Evolutionary conservation across 1,140 invertebrate species (phyloP).

Genomic region (Zeugodacus cucurbitae): DNA sequence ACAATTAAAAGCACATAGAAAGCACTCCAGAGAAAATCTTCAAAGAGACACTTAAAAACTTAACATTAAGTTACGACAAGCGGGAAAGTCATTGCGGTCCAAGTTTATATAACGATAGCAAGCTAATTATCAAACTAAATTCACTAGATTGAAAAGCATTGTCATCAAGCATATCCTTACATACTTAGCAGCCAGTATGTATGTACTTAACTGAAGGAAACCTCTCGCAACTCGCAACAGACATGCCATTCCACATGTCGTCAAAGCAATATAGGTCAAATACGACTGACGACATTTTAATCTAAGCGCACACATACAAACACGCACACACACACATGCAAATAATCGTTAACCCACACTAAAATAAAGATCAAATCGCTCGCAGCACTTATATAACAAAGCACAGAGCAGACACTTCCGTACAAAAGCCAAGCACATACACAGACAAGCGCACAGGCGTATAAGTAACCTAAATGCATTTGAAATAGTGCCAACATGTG

Average conservation of each 20-base stretch:
- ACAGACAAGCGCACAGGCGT: not conserved
- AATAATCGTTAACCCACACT: not conserved
- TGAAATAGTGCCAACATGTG: not conserved
- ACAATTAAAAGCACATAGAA: no score
- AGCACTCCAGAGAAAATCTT: no score
- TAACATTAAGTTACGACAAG: no score
- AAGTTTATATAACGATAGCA: no score
- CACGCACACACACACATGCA: not conserved
- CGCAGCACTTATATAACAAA: not conserved
- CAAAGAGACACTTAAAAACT: no score
- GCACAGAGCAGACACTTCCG: not conserved
- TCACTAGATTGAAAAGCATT: no score
- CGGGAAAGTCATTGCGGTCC: no score
- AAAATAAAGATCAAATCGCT: not conserved
- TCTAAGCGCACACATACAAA: not conserved
- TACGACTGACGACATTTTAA: not conserved
- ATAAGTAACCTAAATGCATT: not conserved
- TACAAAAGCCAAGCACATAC: not conserved
- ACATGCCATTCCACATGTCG: not conserved
- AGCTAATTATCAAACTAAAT: not conserved
- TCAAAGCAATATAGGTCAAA: not conserved
- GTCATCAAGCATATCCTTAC: no score
- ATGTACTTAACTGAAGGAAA: not conserved
- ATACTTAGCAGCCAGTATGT: no score
- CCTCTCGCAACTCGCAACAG: not conserved